These are phyloP conservation scores for Drosophila nannoptera DNA, from an alignment of 1,140 invertebrate genomes.

Conservation along the genomic window DNA sequence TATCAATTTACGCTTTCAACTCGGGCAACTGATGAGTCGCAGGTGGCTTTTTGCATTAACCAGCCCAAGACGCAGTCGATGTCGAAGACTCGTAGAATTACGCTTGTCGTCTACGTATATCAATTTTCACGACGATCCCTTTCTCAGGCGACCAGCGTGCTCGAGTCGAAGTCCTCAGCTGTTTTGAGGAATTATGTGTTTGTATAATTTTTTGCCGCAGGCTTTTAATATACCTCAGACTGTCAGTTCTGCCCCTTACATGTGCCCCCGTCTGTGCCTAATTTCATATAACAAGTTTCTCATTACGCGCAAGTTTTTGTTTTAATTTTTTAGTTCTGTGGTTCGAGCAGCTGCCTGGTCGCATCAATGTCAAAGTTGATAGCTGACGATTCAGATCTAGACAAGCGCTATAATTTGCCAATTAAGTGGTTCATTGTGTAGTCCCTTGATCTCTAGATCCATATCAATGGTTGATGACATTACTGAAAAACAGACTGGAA, in stretches of 20 bases:
- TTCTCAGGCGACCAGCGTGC: neutral
- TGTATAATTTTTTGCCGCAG: slow-evolving; percentile 50
- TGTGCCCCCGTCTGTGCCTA: slow-evolving; percentile 43
- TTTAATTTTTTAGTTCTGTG: slow-evolving; percentile 12
- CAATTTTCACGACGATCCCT: slow-evolving; percentile 54
- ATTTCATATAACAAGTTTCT: slow-evolving; percentile 75
- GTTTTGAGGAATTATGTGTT: slow-evolving; percentile 64
- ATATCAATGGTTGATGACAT: slow-evolving; percentile 58
- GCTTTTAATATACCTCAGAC: slow-evolving; percentile 41
- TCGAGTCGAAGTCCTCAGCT: slow-evolving; percentile 6
- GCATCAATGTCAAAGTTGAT: slow-evolving; percentile 75
- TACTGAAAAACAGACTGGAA: slow-evolving; percentile 23
- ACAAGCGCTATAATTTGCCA: slow-evolving; percentile 75
- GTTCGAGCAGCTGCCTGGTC: slow-evolving; percentile 54
- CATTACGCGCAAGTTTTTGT: slow-evolving; percentile 48
- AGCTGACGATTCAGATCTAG: slow-evolving; percentile 56
- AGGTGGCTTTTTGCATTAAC: slow-evolving; percentile 47
- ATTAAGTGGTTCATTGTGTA: slow-evolving; percentile 53
- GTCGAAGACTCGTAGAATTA: slow-evolving; percentile 14
- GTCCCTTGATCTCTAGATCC: slow-evolving; percentile 31
- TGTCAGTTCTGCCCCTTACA: neutral
- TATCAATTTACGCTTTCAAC: slow-evolving; percentile 71
- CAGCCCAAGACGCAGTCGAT: neutral
- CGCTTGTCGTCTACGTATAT: slow-evolving; percentile 49
- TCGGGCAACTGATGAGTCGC: slow-evolving; percentile 29